These are phyloP conservation scores for Herpetotheres cachinnans DNA, from an alignment of 2,113 vertebrate genomes.

Conservation along the genomic window DNA sequence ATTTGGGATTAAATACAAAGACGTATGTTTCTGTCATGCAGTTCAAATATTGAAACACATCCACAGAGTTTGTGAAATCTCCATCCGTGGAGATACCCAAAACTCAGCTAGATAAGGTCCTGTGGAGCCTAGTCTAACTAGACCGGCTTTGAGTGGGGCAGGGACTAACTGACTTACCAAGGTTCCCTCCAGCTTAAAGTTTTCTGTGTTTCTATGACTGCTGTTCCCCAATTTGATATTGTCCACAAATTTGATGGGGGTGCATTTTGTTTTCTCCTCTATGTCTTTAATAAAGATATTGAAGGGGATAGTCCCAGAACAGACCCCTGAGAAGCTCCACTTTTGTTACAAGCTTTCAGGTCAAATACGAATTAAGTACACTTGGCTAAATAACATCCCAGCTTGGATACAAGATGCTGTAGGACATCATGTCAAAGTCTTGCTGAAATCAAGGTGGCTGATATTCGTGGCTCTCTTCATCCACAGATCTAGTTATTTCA, in stretches of 20 bases:
- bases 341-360: neutral
- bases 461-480: neutral
- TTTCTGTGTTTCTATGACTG: neutral
- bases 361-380: rapidly evolving
- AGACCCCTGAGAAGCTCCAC: neutral
- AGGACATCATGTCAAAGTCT: neutral
- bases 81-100: neutral
- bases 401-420: neutral
- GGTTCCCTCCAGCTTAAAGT: neutral
- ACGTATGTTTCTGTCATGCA: neutral
- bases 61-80: neutral
- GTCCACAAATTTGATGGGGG: neutral
- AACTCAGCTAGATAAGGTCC: neutral
- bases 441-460: neutral
- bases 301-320: neutral
- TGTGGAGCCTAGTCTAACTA: neutral
- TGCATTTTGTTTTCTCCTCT: neutral
- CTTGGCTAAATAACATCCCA: neutral
- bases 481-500: neutral
- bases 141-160: neutral
- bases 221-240: neutral
- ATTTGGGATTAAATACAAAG: neutral
- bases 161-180: neutral
- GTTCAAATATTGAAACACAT: neutral
- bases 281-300: neutral